Evolutionary conservation across 2,113 vertebrate species (phyloP), one percentile per base, ranked within the genome.

Genomic region (Daboia siamensis): DNA sequence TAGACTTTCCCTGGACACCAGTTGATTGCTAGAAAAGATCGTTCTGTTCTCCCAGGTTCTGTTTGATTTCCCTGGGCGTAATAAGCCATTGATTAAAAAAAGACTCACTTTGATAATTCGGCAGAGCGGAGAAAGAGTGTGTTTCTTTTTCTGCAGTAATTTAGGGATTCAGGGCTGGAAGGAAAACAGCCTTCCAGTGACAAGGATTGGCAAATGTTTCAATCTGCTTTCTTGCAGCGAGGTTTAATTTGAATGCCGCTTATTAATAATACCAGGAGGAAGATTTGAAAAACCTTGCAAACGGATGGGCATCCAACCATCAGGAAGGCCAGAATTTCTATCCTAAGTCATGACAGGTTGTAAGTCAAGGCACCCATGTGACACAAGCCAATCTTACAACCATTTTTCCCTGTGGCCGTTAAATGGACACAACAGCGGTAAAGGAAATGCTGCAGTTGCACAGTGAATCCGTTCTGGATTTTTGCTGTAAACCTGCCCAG

Each of bases 251-350:
- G 92, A 93, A 44, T 88, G 33, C 11, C 21, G 96, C 93, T 95
- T 96, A 95, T 96, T 96, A 96, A 96, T 96, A 96, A 95, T 93
- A 92, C 95, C 94, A 91, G 95, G 29, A 92, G 94, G 94, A 95
- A 93, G 93, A 92, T 96, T 93, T 93, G 95, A 91, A 94, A 86
- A n/a, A 15, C 87, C 17, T 95, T 20, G 9, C 17, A 2, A 7
- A 21, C 21, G 33, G 6, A 33, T 21, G 6, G n/a, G 3, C 0
- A 0, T 29, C 12, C 3, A 26, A 4, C 26, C 10, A 11, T 13
- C 9, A 0, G 29, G 61, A 29, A 64, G 61, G 9, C 26, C 61
- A 64, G 29, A 13, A n/a, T 69, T 69, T 69, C 29, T 69, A n/a
- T 69, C 61, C 61, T 5, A n/a, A 69, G 61, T 1, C 29, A 69